Conservation (phyloP, 2,797 vertebrate genomes). For the Margarornis squamiger region DNA sequence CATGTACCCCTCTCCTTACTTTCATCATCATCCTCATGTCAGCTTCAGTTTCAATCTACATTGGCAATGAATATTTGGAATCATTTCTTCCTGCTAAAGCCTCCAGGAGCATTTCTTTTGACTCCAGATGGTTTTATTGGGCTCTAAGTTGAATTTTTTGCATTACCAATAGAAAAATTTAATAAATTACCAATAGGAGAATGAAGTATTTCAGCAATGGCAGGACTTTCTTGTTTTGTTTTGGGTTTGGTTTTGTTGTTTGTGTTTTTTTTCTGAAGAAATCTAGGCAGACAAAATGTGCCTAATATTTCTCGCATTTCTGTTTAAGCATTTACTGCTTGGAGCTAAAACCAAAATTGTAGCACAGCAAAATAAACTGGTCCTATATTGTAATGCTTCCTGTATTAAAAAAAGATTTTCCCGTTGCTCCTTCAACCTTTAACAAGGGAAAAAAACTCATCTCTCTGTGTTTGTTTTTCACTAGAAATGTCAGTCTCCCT, state of each 20-base stretch:
- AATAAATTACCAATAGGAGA: not conserved
- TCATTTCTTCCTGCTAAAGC: not conserved
- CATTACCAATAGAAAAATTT: not conserved
- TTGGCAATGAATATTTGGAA: not conserved
- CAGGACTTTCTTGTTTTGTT: not conserved
- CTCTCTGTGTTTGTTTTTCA: not conserved
- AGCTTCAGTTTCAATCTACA: not conserved
- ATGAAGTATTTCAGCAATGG: not conserved
- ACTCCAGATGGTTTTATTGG: not conserved
- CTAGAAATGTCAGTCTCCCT: not conserved
- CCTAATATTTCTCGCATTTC: not conserved
- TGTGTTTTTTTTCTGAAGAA: not conserved
- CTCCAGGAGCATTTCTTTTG: not conserved
- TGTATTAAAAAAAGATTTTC: not conserved
- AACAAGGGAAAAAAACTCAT: not conserved
- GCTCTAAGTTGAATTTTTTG: not conserved
- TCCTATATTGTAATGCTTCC: not conserved
- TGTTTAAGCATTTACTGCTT: not conserved
- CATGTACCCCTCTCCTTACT: not conserved
- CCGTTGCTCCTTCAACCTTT: not conserved
- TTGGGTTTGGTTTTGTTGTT: not conserved
- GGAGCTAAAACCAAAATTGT: not conserved
- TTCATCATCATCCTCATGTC: not conserved
- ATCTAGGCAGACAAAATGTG: not conserved
- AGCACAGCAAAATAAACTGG: not conserved